Conservation (phyloP, 2,888 invertebrate genomes). For the Sarcophaga variegata region DNA sequence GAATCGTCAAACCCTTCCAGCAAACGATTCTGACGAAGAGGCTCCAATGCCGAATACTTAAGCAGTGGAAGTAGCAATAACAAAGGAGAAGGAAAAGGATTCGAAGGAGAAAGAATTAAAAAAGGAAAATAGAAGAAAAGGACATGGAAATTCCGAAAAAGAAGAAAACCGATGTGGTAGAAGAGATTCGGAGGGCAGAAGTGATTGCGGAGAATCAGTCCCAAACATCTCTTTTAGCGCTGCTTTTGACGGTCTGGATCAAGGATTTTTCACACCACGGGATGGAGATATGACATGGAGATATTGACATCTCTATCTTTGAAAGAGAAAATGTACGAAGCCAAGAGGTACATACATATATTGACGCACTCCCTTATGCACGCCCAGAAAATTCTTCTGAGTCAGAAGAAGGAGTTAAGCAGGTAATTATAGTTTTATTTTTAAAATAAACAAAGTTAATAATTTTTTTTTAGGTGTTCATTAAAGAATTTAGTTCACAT, state of each 20-base stretch:
- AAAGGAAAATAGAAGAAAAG: too few species aligned
- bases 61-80: background rate
- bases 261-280: background rate
- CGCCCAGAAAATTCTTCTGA: background rate
- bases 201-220: background rate
- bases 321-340: background rate
- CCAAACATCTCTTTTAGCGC: background rate
- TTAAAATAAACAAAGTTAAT: too few species aligned
- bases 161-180: background rate
- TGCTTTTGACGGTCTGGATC: background rate
- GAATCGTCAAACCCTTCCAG: background rate
- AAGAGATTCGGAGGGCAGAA: too few species aligned
- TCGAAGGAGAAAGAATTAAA: too few species aligned
- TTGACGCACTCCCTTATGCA: slow-evolving; percentile 13
- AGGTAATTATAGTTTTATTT: too few species aligned
- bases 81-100: too few species aligned
- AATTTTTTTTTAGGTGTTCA: slow-evolving; percentile 8
- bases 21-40: background rate
- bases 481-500: slow-evolving; percentile 22
- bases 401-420: background rate
- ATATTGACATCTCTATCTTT: slow-evolving; percentile 12
- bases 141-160: too few species aligned
- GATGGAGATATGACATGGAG: background rate
- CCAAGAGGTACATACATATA: background rate
- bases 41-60: background rate